Percentiles rank a stretch among this genome's conserved stretches.
Evolutionary conservation across 2,888 invertebrate species (phyloP).

Genomic region (Parnassius glacialis): DNA sequence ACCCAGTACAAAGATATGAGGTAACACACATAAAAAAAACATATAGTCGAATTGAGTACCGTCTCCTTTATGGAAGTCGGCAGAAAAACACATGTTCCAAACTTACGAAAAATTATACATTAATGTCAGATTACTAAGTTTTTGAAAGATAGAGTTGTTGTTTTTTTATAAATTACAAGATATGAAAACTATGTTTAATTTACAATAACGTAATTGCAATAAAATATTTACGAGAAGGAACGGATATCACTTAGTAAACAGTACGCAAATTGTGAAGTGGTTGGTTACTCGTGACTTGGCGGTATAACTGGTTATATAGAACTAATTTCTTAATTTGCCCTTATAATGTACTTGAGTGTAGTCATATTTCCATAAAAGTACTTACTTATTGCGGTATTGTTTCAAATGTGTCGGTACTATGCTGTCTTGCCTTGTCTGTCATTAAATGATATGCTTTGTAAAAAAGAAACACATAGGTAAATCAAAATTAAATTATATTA

Average conservation of each 20-base stretch:
- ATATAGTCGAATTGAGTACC: too few relatives aligned
- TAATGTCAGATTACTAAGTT: too few relatives aligned
- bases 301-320: constrained; percentile 36
- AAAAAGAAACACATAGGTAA: neutral
- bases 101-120: too few relatives aligned
- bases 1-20: too few relatives aligned
- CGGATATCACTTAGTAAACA: constrained; percentile 21
- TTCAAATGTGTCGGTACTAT: neutral
- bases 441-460: neutral
- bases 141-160: too few relatives aligned
- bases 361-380: constrained; percentile 31
- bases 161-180: too few relatives aligned
- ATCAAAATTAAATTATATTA: too few relatives aligned
- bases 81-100: too few relatives aligned
- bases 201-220: neutral
- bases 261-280: constrained; percentile 11
- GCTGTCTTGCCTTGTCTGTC: neutral
- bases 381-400: constrained; percentile 6
- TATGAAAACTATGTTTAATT: too few relatives aligned
- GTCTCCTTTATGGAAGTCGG: too few relatives aligned
- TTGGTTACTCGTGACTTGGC: constrained; percentile 31
- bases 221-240: constrained; percentile 7
- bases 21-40: too few relatives aligned
- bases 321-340: constrained; percentile 42
- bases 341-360: constrained; percentile 31